A percentile compares a stretch with the other conserved stretches of the same genome.
Conservation (phyloP, 1,140 invertebrate species). For the Drosophila sulfurigaster region DNA sequence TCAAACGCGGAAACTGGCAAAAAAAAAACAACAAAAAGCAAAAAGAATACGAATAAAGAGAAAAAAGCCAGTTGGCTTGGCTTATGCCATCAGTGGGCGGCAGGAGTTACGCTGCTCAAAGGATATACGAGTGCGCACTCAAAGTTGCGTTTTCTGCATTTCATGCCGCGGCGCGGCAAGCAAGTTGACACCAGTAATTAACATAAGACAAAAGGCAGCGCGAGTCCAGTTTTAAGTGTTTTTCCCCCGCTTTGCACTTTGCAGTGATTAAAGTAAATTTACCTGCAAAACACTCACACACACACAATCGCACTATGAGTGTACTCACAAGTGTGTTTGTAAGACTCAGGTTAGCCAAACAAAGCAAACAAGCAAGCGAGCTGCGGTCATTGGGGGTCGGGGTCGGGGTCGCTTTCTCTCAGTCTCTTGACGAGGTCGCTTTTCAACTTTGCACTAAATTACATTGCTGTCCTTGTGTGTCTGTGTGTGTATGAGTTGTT, state of each 20-base stretch:
- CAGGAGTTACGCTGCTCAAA: slow-evolving; percentile 55
- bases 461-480: slow-evolving; percentile 42
- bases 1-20: slow-evolving; percentile 62
- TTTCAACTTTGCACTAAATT: slow-evolving; percentile 42
- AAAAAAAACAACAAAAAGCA: slow-evolving; percentile 36
- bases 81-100: neutral
- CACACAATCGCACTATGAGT: slow-evolving; percentile 3
- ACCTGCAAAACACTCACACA: slow-evolving; percentile 67
- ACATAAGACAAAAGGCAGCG: slow-evolving; percentile 78
- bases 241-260: slow-evolving; percentile 60
- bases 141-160: slow-evolving; percentile 65
- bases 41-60: neutral
- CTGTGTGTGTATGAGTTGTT: neutral
- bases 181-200: slow-evolving; percentile 80
- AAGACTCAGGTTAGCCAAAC: slow-evolving; percentile 73
- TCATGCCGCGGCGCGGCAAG: slow-evolving; percentile 28
- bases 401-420: slow-evolving; percentile 27
- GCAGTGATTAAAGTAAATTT: slow-evolving; percentile 83
- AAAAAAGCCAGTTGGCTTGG: slow-evolving; percentile 38
- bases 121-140: slow-evolving; percentile 78
- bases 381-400: slow-evolving; percentile 8
- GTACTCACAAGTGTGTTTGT: slow-evolving; percentile 43
- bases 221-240: slow-evolving; percentile 74
- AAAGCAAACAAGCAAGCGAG: slow-evolving; percentile 33
- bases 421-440: slow-evolving; percentile 11